Evolutionary conservation across 2,797 vertebrate genomes (phyloP).

Genomic region (Parambassis ranga): DNA sequence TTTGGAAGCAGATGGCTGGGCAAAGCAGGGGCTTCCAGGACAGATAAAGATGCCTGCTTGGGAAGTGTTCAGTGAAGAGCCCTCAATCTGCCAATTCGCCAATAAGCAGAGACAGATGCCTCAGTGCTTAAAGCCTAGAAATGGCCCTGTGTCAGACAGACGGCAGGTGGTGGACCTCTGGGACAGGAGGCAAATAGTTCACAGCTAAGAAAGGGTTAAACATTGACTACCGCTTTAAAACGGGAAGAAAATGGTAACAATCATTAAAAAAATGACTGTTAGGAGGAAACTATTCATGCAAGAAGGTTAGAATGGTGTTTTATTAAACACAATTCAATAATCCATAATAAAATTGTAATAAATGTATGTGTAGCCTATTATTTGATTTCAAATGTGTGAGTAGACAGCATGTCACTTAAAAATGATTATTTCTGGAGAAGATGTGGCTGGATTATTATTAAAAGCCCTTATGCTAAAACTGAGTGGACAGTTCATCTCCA

Average conservation of each 20-base stretch:
- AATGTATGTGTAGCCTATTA: too few species aligned
- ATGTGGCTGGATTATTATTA: too few species aligned
- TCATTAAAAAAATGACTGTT: background rate
- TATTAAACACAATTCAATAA: too few species aligned
- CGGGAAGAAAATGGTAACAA: background rate
- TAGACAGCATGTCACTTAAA: too few species aligned
- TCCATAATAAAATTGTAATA: too few species aligned
- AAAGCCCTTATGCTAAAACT: too few species aligned
- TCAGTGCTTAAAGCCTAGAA: slow-evolving; percentile 42
- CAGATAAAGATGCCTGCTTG: slow-evolving; percentile 71
- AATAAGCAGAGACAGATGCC: slow-evolving; percentile 60
- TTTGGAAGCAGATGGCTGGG: slow-evolving; percentile 67
- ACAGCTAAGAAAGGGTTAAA: slow-evolving; percentile 21
- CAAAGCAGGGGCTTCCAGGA: slow-evolving; percentile 55
- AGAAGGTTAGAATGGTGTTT: too few species aligned
- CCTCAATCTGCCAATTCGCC: slow-evolving; percentile 51
- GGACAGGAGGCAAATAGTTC: slow-evolving; percentile 41
- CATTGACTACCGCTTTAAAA: background rate
- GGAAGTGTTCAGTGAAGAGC: slow-evolving; percentile 47
- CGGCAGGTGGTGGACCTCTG: slow-evolving; percentile 68
- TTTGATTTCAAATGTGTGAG: too few species aligned
- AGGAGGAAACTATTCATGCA: too few species aligned
- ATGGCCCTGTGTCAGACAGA: slow-evolving; percentile 22
- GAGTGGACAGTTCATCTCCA: too few species aligned
- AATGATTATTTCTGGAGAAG: too few species aligned